A percentile compares a stretch with the other conserved stretches of the same genome.
Evolutionary conservation across 2,888 invertebrate species (phyloP).

Genomic region (Conchocele bisecta): DNA sequence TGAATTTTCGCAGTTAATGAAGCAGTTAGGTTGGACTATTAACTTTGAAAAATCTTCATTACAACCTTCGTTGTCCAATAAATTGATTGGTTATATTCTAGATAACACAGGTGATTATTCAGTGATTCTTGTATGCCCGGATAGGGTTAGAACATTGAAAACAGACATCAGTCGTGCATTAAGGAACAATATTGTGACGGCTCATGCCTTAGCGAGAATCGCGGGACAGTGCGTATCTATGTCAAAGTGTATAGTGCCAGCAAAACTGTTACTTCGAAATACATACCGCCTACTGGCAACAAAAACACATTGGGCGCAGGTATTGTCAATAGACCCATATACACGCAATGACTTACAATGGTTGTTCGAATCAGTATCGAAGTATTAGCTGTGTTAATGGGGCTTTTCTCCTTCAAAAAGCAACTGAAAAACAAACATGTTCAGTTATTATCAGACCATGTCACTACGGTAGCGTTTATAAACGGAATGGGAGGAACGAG

Average conservation of each 20-base stretch:
- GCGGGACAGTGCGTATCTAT: constrained; percentile 4
- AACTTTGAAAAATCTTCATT: constrained; percentile 5
- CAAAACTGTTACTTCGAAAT: neutral
- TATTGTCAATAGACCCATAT: neutral
- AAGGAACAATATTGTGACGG: neutral
- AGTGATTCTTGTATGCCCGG: neutral
- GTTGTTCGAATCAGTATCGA: neutral
- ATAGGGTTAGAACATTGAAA: constrained; percentile 6
- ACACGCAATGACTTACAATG: constrained; percentile 3
- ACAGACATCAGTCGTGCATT: neutral
- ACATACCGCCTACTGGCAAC: neutral
- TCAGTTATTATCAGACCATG: constrained; percentile 24
- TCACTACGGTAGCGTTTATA: constrained; percentile 8
- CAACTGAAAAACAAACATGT: neutral
- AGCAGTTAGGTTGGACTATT: neutral
- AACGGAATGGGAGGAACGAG: constrained; percentile 9
- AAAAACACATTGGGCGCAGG: neutral
- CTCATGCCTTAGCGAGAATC: neutral
- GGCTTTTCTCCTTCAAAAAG: constrained; percentile 16
- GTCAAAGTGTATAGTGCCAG: constrained; percentile 1
- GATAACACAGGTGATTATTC: neutral
- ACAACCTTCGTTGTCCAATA: neutral
- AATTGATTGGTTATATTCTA: constrained; percentile 2
- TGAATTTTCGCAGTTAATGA: too few relatives aligned
- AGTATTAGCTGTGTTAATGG: constrained; percentile 17